A percentile compares a stretch with the other conserved stretches of the same genome.
Evolutionary conservation across 2,888 invertebrate genomes (phyloP).

Genomic region (Rhagium mordax): DNA sequence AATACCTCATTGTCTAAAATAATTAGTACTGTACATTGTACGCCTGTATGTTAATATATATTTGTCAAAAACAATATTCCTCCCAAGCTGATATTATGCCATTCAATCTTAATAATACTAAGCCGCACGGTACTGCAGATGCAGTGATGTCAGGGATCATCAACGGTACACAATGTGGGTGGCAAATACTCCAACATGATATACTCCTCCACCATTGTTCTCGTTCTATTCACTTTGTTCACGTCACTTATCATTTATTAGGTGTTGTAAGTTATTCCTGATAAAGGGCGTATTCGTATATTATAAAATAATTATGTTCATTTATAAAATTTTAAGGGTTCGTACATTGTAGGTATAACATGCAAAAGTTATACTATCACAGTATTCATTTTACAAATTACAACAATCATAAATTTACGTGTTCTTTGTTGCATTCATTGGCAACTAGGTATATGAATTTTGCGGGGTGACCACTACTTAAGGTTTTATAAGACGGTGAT

Average conservation of each 20-base stretch:
- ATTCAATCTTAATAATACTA: constrained; percentile 1
- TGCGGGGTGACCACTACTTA: too few species aligned
- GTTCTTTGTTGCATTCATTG: constrained; percentile 15
- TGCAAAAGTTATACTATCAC: too few species aligned
- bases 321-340: constrained; percentile 9
- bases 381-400: constrained; percentile 30
- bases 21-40: not conserved
- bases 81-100: not conserved
- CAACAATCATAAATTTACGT: constrained; percentile 25
- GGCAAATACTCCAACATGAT: constrained; percentile 10
- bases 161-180: constrained; percentile 12
- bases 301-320: not conserved
- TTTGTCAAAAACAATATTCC: not conserved
- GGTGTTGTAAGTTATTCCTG: constrained; percentile 7
- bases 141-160: not conserved
- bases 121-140: not conserved
- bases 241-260: not conserved
- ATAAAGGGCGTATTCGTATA: constrained; percentile 15
- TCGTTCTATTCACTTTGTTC: not conserved
- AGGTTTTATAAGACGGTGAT: too few species aligned
- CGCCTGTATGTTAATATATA: not conserved
- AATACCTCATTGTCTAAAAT: not conserved
- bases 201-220: constrained; percentile 22
- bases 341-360: too few species aligned
- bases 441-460: too few species aligned